Percentiles rank a stretch among this genome's conserved stretches.
Evolutionary conservation across 2,888 invertebrate species (phyloP).

Genomic region (Metopia argyrocephala): DNA sequence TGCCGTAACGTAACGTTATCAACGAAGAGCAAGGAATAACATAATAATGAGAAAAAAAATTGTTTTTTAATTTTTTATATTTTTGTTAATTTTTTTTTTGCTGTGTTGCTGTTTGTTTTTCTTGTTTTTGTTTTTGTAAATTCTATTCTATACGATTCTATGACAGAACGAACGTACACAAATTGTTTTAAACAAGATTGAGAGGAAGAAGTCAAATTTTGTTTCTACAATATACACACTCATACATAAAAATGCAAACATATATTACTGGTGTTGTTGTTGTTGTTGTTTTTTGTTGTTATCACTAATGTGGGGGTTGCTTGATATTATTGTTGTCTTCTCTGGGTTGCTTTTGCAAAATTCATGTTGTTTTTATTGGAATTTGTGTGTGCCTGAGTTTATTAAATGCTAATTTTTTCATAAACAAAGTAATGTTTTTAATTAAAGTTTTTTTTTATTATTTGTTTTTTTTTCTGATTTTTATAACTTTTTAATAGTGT

Average conservation of each 20-base stretch:
- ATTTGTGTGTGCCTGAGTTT: conserved; percentile 1
- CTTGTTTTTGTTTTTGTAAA: background rate
- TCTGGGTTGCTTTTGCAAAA: conserved; percentile 19
- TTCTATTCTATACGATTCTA: conserved; percentile 27
- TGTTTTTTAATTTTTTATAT: background rate
- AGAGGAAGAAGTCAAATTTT: background rate
- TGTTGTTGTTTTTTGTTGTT: conserved; percentile 31
- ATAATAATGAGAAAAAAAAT: background rate
- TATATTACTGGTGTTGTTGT: background rate
- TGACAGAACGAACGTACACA: conserved; percentile 6
- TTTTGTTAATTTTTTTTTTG: background rate
- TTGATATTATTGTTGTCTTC: conserved; percentile 7
- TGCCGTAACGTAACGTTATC: conserved; percentile 43
- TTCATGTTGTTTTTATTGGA: background rate
- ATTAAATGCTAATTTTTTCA: conserved; percentile 33
- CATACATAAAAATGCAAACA: background rate
- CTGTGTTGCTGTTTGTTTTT: background rate
- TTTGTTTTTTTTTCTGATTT: background rate
- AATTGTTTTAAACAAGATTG: conserved; percentile 12
- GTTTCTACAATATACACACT: background rate
- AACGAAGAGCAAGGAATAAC: conserved; percentile 15
- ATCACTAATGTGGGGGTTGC: conserved; percentile 43
- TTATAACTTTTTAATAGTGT: conserved; percentile 33
- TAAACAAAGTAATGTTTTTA: conserved; percentile 37
- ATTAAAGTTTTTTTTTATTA: background rate